Evolutionary conservation across 1,140 invertebrate genomes (phyloP), one percentile per base, ranked within the genome.

Genomic region (Patella vulgata): DNA sequence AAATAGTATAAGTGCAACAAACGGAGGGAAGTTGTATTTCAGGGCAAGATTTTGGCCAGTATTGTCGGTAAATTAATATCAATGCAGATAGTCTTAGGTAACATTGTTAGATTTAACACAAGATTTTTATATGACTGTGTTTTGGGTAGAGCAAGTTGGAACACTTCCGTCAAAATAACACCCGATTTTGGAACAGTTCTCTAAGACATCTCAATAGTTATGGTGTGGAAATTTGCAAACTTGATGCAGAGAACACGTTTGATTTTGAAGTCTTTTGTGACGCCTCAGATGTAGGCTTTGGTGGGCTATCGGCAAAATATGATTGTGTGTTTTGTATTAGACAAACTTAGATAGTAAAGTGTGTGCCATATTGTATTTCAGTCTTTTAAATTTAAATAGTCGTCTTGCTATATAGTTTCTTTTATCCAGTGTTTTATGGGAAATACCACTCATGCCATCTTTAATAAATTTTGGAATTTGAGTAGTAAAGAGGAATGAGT

Each of bases 41-140:
- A 30, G 1, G 40, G 43, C 5, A 36, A 36, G 14, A 14, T 36
- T 5, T 8, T 68, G 6, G 61, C 56, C 2, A 48, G 51, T 21
- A 30, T 63, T 27, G 21, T 48, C 2, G 60, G 61, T 21, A 50
- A 63, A 40, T 46, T 68, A 9, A 60, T 63, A n/a, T 63, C 66
- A 9, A 63, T 59, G 53, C 40, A 47, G 17, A 3, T 28, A 31
- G 60, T 53, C 1, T 12, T 63, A 1, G 66, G 52, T 54, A 28
- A 47, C 12, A 31, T 56, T 8, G 50, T 52, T n/a, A 17, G 30
- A 19, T 43, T 63, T 2, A 47, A 50, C 23, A 68, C 60, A 1
- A 54, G 57, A 47, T 39, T 19, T 36, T 36, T 63, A 21, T 68
- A 33, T 44, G 39, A 31, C n/a, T 61, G 47, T 21, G 50, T 68